Evolutionary conservation across 2,797 vertebrate species (phyloP).

Genomic region (Dendrocincla tyrannina): DNA sequence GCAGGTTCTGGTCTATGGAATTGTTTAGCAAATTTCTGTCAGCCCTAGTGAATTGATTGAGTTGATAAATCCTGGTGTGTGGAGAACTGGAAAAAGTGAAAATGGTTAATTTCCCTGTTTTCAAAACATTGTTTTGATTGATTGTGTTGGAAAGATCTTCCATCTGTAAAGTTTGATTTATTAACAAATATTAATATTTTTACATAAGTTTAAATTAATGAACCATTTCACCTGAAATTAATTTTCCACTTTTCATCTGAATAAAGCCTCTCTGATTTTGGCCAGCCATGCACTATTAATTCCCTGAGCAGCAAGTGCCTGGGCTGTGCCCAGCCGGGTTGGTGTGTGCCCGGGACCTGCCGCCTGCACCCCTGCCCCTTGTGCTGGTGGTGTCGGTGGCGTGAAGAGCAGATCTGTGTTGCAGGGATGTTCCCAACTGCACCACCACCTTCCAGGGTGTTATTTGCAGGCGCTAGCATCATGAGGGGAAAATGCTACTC

Average conservation of each 20-base stretch:
- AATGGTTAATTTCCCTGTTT: neutral
- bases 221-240: neutral
- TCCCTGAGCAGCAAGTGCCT: accelerated
- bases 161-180: neutral
- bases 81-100: neutral
- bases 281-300: accelerated
- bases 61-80: neutral
- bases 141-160: accelerated
- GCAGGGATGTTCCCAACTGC: neutral
- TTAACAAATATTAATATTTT: neutral
- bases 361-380: accelerated
- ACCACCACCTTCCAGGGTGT: neutral
- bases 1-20: neutral
- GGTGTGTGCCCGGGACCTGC: accelerated
- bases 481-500: neutral
- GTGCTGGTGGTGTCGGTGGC: accelerated
- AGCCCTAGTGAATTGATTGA: neutral
- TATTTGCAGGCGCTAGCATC: neutral
- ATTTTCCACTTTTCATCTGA: neutral
- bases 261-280: accelerated
- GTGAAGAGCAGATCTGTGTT: accelerated
- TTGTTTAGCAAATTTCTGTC: neutral
- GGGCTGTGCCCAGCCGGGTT: accelerated
- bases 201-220: neutral
- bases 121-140: neutral